Base-by-base conservation (phyloP, 2,797 vertebrate species). In the Carcharodon carcharias region DNA sequence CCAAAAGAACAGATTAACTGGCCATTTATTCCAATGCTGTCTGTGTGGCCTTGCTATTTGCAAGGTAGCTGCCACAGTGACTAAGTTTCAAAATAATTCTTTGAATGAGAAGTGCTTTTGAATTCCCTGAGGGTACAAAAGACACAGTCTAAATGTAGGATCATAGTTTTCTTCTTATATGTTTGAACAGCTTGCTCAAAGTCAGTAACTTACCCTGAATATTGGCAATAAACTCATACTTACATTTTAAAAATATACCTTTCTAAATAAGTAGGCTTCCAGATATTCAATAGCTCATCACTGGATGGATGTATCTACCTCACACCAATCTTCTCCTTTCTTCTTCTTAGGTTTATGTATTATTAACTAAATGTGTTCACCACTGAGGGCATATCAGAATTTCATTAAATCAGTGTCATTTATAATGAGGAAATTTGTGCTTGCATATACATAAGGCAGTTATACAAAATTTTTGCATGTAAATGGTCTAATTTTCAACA, bases 341-440 rank as follows among this genome's bases (percentile, higher is more conserved):
- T 28, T 35, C 45, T 73, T 95, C 28, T 56, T 54, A 95, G 40
- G 26, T 26, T 93, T 73, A 95, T 54, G 94, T 56, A 95, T 95
- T 77, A 77, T 95, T 73, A 73, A 95, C 28, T 56, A 95, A 95
- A 95, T 77, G 69, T 77, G 77, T 56, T 73, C 69, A 77, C 5
- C 50, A 95, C 28, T 95, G 94, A 95, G 94, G 94, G 69, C 94
- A 73, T 56, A 73, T 95, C 45, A 56, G 67, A 95, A 77, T 95
- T 73, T 73, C 67, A 95, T 95, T 95, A 71, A 95, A 95, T 73
- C 94, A 73, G 94, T 95, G 69, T 73, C 67, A 54, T 18, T 73
- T 73, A 56, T 95, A 95, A 95, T 40, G 35, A 95, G 94, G 69
- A 95, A 56, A 73, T 73, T 69, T 95, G 40, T 71, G 50, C 94